A percentile compares a stretch with the other conserved stretches of the same genome.
Evolutionary conservation across 2,888 invertebrate species (phyloP).

Genomic region (Gryllus longicercus): DNA sequence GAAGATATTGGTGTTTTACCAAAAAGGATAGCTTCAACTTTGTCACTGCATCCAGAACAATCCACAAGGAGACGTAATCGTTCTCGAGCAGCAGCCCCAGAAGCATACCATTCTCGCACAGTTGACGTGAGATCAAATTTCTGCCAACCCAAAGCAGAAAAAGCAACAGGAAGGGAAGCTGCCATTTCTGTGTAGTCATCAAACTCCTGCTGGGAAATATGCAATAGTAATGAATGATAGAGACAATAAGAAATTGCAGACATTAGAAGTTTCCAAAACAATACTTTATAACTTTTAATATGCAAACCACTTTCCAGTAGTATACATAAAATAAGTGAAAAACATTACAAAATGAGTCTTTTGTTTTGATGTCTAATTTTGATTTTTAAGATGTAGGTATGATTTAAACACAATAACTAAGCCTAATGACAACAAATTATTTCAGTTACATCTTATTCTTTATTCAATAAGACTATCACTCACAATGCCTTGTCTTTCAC

Average conservation of each 20-base stretch:
- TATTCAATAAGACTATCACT: no score
- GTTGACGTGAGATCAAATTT: constrained; percentile 78
- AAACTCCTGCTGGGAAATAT: constrained; percentile 51
- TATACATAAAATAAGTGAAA: no score
- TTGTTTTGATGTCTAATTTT: no score
- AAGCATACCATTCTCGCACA: constrained; percentile 69
- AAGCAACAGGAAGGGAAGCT: constrained; percentile 56
- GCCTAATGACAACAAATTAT: no score
- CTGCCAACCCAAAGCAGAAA: constrained; percentile 75
- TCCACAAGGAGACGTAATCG: constrained; percentile 76
- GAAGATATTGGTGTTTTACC: constrained; percentile 23
- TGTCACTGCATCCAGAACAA: constrained; percentile 75
- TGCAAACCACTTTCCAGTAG: no score
- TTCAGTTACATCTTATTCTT: no score
- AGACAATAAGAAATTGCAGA: background rate
- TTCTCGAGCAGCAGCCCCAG: constrained; percentile 47
- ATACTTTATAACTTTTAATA: no score
- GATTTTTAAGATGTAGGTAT: no score
- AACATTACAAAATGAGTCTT: no score
- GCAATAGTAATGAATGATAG: constrained; percentile 20
- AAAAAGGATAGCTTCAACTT: constrained; percentile 62
- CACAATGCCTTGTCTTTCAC: no score
- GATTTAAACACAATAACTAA: no score
- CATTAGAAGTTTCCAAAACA: no score
- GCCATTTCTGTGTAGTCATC: constrained; percentile 58